Conservation (phyloP, 2,888 invertebrate species). For the Andrena fulva region DNA sequence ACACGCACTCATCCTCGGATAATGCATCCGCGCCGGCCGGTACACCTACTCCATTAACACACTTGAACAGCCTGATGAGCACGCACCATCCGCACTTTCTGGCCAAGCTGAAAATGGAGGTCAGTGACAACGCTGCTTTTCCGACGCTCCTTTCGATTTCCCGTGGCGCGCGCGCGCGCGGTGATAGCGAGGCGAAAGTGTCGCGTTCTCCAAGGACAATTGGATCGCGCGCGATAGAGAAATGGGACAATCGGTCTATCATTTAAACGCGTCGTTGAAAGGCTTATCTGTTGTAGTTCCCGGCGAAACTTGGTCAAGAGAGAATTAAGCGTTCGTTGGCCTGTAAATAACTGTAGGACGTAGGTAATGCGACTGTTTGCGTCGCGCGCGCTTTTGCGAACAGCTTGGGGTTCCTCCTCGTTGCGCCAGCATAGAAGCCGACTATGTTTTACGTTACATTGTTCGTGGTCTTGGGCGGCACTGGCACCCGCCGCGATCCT, state of each 20-base stretch:
- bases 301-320: slow-evolving; percentile 26
- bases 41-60: slow-evolving; percentile 83
- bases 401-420: slow-evolving; percentile 37
- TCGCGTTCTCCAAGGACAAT: slow-evolving; percentile 7
- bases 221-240: neutral
- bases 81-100: slow-evolving; percentile 86
- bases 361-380: neutral
- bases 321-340: slow-evolving; percentile 40
- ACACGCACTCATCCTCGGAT: slow-evolving; percentile 78
- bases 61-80: slow-evolving; percentile 86
- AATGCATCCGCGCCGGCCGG: slow-evolving; percentile 68
- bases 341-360: slow-evolving; percentile 11
- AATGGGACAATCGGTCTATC: neutral
- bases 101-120: slow-evolving; percentile 83
- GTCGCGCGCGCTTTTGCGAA: slow-evolving; percentile 29
- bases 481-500: neutral
- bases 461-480: neutral
- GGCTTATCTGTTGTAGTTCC: slow-evolving; percentile 34
- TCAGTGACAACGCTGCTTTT: slow-evolving; percentile 60
- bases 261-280: slow-evolving; percentile 2
- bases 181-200: neutral
- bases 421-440: slow-evolving; percentile 7
- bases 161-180: neutral
- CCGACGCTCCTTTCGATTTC: neutral
- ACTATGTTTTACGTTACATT: slow-evolving; percentile 19